A percentile compares a stretch with the other conserved stretches of the same genome.
Conservation (phyloP, 2,113 vertebrate species). For the Tricholaema leucomelas region DNA sequence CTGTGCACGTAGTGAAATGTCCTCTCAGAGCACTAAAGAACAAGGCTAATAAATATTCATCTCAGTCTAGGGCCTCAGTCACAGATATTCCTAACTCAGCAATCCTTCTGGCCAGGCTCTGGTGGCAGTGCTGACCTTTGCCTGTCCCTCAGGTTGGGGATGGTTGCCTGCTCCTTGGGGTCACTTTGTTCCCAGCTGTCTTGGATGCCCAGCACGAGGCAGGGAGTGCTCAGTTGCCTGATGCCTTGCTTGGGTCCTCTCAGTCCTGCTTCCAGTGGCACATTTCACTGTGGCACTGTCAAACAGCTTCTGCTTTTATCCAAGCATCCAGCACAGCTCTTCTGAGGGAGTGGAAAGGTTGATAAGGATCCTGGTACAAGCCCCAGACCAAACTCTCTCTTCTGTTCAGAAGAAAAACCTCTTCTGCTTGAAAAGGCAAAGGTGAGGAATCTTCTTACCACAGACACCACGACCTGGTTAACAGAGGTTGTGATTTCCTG, state of each 20-base stretch:
- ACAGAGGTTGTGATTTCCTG: background rate
- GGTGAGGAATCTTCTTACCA: rapidly evolving
- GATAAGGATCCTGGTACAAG: rapidly evolving
- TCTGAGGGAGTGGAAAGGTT: background rate
- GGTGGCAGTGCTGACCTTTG: background rate
- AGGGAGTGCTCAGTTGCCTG: background rate
- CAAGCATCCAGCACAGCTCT: background rate
- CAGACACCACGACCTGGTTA: rapidly evolving
- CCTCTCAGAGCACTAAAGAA: background rate
- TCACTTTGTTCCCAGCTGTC: background rate
- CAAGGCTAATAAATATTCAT: background rate
- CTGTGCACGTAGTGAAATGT: background rate
- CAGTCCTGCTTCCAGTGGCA: background rate
- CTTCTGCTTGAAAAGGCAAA: background rate
- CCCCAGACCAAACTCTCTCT: background rate
- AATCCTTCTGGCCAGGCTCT: background rate
- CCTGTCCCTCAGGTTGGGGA: background rate
- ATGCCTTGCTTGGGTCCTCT: background rate
- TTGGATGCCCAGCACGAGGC: background rate
- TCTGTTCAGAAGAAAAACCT: rapidly evolving
- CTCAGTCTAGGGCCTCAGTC: background rate
- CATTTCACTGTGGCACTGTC: rapidly evolving
- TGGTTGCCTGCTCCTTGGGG: background rate
- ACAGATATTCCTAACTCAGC: rapidly evolving
- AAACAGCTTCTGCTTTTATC: background rate